Base-by-base conservation (phyloP, 2,797 vertebrate species). In the Amazona ochrocephala region DNA sequence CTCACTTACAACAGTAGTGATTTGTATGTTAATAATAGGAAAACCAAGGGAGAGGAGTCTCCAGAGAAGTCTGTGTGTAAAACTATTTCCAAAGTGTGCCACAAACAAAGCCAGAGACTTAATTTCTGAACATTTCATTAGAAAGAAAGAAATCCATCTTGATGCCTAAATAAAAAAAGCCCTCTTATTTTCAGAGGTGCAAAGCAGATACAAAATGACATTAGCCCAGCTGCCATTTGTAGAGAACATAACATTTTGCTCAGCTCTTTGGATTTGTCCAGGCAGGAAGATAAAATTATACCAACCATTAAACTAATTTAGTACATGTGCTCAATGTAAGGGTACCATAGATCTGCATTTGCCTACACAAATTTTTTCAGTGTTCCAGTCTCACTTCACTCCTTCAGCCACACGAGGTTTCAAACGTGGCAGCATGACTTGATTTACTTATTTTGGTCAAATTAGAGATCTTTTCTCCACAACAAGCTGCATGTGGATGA, bases 1-100 rank as follows among this genome's bases (percentile, higher is more conserved):
- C 64, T 84, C 65, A 53, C 58, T 84, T 68, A 75, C 51, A 85
- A 76, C n/a, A 42, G 53, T 37, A 83, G 87, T 74, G 87, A 87
- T 87, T 91, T 87, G 62, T 87, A 91, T 84, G 62, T 62, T 86
- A 93, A 71, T 85, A 76, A 79, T 3, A 61, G 80, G 79, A 86
- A 96, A 95, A 47, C 26, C 17, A 32, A 90, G 70, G 54, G 45
- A 91, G 50, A 89, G 51, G 56, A 72, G 44, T 74, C 78, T 87
- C 84, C 70, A 81, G 89, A 84, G 83, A 90, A 86, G 34, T 27
- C 62, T 44, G 17, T 11, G 14, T 22, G 32, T 61, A 75, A 65
- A 87, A 72, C 70, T 75, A 5, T 37, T 94, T 80, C 58, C 41
- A 67, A 91, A 62, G 47, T 5, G 15, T 41, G 50, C 66, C 50